Evolutionary conservation across 2,113 vertebrate species (phyloP), one percentile per base, ranked within the genome.

Genomic region (Vidua macroura): DNA sequence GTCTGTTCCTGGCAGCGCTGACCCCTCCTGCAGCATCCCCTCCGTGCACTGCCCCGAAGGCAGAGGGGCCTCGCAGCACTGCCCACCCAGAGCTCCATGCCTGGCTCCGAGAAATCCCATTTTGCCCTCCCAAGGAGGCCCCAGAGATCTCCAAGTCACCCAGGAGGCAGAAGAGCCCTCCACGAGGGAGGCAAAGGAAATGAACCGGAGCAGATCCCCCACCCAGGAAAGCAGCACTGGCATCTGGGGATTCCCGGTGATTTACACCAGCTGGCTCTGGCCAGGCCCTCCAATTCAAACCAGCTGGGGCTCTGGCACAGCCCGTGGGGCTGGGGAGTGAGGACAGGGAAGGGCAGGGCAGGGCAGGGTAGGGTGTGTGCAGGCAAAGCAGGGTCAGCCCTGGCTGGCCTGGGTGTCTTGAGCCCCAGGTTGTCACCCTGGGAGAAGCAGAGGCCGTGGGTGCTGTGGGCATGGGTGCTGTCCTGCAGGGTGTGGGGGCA

Each of bases 21-120:
- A 33, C 76, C 44, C 11, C 27, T 6, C 59, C 63, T 21, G 4
- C 7, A 59, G 37, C 5, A n/a, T 17, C 48, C 30, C 33, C 44
- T 51, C 43, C 1, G 0, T 0, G 3, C 17, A 0, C 19, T 5
- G 23, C 14, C 46, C 58, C 27, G 12, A 5, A 16, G 27, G 51
- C 35, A 41, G 37, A 35, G 51, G 0, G 2, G 28, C 19, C 52
- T 11, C 10, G 5, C 63, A 77, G 91, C 56, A 62, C n/a, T 68
- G 25, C 44, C 46, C 4, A 49, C 48, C 6, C 10, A 62, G 73
- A 41, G 44, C 59, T 68, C 62, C n/a, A 1, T 5, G 4, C 41
- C 77, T 51, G 6, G 6, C 49, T 37, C 52, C 3, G 3, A 13
- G 16, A 62, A 44, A 44, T 5, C 22, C 21, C 15, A 7, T 68